phyloP scores from a whole-genome alignment of 2,113 vertebrate species.

The Saguinus midas region DNA sequence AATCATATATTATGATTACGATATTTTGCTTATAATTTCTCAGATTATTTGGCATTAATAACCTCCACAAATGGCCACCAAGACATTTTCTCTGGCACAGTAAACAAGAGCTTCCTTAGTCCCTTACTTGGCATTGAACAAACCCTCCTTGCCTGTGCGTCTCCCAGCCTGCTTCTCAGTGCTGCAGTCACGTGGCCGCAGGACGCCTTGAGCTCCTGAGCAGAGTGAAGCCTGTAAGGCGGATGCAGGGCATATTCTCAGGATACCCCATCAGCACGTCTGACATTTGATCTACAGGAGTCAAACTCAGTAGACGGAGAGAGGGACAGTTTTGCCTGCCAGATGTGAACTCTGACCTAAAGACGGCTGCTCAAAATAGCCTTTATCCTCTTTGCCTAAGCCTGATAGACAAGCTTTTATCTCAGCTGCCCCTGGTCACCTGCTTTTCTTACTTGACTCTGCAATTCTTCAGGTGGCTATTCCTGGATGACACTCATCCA shows the following conservation, averaged over 20 bases:
- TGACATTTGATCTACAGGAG: neutral
- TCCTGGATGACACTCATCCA: neutral
- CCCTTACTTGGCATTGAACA: neutral
- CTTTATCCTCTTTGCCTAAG: neutral
- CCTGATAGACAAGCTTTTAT: neutral
- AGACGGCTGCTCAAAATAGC: constrained; percentile 1
- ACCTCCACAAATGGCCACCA: neutral
- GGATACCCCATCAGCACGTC: neutral
- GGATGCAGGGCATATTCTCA: neutral
- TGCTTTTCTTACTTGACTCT: neutral
- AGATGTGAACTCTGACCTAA: neutral
- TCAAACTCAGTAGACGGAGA: neutral
- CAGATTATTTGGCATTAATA: neutral
- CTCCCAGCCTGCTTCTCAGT: neutral
- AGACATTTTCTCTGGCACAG: neutral
- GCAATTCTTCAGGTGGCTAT: neutral
- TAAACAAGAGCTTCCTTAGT: neutral
- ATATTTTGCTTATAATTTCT: neutral
- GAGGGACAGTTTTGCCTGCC: neutral
- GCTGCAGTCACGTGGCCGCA: accelerated
- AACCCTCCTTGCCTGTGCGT: neutral
- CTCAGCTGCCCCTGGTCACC: neutral
- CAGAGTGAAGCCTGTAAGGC: neutral
- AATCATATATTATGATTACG: neutral
- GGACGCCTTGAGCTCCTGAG: neutral